A percentile compares a stretch with the other conserved stretches of the same genome.
Evolutionary conservation across 2,797 vertebrate genomes (phyloP).

Genomic region (Hemitrygon akajei): DNA sequence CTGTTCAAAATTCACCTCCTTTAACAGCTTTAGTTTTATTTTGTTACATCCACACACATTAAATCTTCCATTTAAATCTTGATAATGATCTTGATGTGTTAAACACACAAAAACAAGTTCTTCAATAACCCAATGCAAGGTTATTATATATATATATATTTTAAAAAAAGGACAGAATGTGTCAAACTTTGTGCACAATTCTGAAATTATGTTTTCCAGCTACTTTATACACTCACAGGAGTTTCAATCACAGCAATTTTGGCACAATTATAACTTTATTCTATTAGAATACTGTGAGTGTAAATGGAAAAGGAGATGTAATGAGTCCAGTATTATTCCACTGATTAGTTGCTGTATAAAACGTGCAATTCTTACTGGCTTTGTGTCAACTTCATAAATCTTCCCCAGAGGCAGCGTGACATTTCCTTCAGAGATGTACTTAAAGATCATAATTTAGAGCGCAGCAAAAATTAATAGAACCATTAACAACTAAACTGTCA

Average conservation of each 20-base stretch:
- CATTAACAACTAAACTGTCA: neutral
- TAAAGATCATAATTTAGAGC: neutral
- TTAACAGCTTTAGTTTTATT: neutral
- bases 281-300: neutral
- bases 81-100: neutral
- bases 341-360: neutral
- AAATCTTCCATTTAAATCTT: neutral
- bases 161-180: no score
- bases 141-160: no score
- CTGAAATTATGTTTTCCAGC: neutral
- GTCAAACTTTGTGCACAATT: neutral
- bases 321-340: conserved; percentile 1
- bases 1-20: neutral
- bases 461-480: neutral
- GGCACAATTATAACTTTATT: neutral
- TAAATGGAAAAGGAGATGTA: conserved; percentile 6
- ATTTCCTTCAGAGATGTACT: neutral
- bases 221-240: neutral
- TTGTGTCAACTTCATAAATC: conserved; percentile 1
- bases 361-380: neutral
- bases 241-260: neutral
- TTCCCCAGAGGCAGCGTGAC: neutral
- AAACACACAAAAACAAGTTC: neutral
- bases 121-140: neutral
- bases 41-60: neutral